Percentiles rank a stretch among this genome's conserved stretches.
Conservation (phyloP, 2,113 vertebrate species). For the Macrotis lagotis region DNA sequence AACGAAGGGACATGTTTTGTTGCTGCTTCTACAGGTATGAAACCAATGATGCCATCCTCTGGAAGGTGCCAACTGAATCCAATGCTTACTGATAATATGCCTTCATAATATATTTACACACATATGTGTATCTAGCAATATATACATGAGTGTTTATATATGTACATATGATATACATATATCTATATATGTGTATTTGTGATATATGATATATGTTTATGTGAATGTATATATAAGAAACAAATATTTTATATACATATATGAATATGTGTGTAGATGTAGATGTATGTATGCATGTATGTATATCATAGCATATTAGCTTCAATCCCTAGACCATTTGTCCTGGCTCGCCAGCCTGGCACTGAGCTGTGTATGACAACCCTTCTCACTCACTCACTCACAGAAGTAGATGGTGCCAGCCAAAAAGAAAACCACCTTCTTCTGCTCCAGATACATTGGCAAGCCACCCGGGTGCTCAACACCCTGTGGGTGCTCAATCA, state of each 20-base stretch:
- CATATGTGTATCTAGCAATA: not conserved
- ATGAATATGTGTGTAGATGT: not conserved
- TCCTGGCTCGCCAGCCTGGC: conserved; percentile 7
- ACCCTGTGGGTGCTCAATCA: not conserved
- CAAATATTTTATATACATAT: not conserved
- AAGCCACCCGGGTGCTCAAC: not conserved
- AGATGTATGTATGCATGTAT: not conserved
- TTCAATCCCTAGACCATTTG: not conserved
- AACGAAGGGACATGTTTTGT: not conserved
- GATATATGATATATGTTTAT: not conserved
- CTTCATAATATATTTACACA: not conserved
- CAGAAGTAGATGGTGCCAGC: not conserved
- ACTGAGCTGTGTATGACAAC: not conserved
- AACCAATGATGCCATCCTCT: not conserved
- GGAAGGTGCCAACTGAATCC: not conserved
- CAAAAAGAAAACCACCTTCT: not conserved
- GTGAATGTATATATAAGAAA: not conserved
- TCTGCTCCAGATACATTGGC: not conserved
- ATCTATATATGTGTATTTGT: not conserved
- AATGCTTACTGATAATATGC: not conserved
- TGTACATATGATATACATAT: not conserved
- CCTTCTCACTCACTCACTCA: conserved; percentile 14
- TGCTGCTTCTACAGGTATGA: conserved; percentile 1
- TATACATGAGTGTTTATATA: not conserved
- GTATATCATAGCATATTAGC: not conserved